Evolutionary conservation across 1,140 invertebrate genomes (phyloP), one percentile per base, ranked within the genome.

Genomic region (Chelonus insularis): DNA sequence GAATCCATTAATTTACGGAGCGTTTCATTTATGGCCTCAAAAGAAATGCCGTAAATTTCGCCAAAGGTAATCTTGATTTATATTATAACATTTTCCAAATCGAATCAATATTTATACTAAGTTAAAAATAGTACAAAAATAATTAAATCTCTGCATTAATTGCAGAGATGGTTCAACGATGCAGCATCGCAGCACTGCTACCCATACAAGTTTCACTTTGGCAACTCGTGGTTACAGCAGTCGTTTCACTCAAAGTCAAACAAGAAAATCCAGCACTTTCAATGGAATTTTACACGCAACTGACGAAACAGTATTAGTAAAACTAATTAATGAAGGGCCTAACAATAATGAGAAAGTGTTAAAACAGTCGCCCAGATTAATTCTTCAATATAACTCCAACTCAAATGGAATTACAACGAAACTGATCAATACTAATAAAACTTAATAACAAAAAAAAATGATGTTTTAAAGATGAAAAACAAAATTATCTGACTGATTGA

Each of bases 1-100:
- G 41, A 95, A 95, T 82, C 93, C 93, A 1, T 77, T 94, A 11
- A 94, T 95, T 67, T 94, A 95, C 64, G 92, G 92, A 45, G 91
- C 91, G 7, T 94, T 95, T 78, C 91, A 94, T 74, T 78, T 92
- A 36, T 90, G 88, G 80, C 81, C 83, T 7, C 67, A 65, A 23
- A 74, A 67, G 83, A 79, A 71, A 82, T 80, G 73, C 74, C 72
- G 68, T 37, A 51, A 25, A 47, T 39, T 45, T 51, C 34, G 55
- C 41, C 54, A 57, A n/a, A 62, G 57, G 64, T 65, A 62, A 56
- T 20, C 9, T 55, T n/a, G n/a, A n/a, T n/a, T n/a, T n/a, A n/a
- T n/a, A n/a, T n/a, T n/a, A n/a, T n/a, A n/a, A n/a, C n/a, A n/a
- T n/a, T n/a, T n/a, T n/a, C n/a, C n/a, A 11, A 54, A 21, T 18